Percentiles rank a stretch among this genome's conserved stretches.
Evolutionary conservation across 2,113 vertebrate genomes (phyloP).

Genomic region (Mohoua ochrocephala): DNA sequence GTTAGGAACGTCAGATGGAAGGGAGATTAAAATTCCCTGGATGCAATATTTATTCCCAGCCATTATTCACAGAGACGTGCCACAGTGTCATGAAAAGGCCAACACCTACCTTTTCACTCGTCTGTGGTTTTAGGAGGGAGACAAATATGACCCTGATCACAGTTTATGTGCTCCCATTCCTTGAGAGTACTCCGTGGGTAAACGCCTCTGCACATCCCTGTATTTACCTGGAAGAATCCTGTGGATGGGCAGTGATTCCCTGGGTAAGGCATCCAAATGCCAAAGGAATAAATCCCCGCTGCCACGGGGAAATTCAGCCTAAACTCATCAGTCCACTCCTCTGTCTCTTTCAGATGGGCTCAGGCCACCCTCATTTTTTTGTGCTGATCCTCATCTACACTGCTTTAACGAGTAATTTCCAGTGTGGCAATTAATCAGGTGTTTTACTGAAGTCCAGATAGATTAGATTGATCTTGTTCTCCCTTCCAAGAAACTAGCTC

Average conservation of each 20-base stretch:
- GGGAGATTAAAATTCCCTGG: constrained; percentile 38
- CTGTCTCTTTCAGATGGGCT: background rate
- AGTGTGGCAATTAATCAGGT: background rate
- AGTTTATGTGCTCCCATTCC: background rate
- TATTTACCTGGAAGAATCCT: background rate
- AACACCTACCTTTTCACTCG: constrained; percentile 11
- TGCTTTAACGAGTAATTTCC: background rate
- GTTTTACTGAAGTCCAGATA: background rate
- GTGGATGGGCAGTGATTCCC: background rate
- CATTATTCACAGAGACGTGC: constrained; percentile 38
- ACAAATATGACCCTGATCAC: background rate
- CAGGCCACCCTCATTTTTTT: background rate
- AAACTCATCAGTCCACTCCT: background rate
- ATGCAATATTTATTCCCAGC: constrained; percentile 46
- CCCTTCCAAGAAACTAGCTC: background rate
- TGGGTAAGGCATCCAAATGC: background rate
- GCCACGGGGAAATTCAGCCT: background rate
- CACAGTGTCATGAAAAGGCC: constrained; percentile 47
- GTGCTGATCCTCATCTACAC: background rate
- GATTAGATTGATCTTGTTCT: background rate
- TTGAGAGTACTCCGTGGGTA: background rate
- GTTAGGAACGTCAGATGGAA: background rate
- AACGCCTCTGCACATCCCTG: background rate
- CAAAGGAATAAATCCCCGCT: background rate
- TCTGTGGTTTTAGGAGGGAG: background rate